Evolutionary conservation across 1,140 invertebrate species (phyloP), one percentile per base, ranked within the genome.

Genomic region (Asobara japonica): DNA sequence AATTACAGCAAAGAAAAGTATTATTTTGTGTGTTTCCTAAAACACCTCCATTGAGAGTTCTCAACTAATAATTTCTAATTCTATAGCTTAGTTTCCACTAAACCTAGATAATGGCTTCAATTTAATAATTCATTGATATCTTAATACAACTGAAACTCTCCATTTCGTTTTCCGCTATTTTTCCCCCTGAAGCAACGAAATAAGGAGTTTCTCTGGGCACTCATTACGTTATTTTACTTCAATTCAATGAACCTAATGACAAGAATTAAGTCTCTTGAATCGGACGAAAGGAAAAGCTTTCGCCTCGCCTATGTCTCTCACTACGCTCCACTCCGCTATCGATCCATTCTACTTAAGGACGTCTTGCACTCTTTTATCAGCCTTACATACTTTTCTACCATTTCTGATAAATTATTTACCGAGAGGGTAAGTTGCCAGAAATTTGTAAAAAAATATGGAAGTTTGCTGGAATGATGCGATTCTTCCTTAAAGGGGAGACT

Each of bases 301-400:
- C 79, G 86, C 86, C 83, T 87, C 81, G 85, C 84, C 83, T 87
- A 79, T 87, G 85, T 88, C 82, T 85, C 77, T 83, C 86, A 88
- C 85, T 84, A 83, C 79, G 85, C 85, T 86, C 85, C 84, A 87
- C 86, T 87, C 79, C 76, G 86, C 84, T 86, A 84, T 80, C 64
- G 33, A 30, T 36, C 38, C 41, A 71, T 65, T 56, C 48, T 71
- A 62, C 33, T n/a, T n/a, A n/a, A n/a, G n/a, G n/a, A n/a, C n/a
- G n/a, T n/a, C n/a, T n/a, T n/a, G n/a, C n/a, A n/a, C n/a, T n/a
- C n/a, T n/a, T n/a, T n/a, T n/a, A n/a, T n/a, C n/a, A n/a, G n/a
- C n/a, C n/a, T n/a, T n/a, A n/a, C n/a, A n/a, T n/a, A n/a, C n/a
- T n/a, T n/a, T n/a, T n/a, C n/a, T n/a, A n/a, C n/a, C n/a, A n/a